Conservation (phyloP, 1,140 invertebrate species). For the Coptotermes formosanus region DNA sequence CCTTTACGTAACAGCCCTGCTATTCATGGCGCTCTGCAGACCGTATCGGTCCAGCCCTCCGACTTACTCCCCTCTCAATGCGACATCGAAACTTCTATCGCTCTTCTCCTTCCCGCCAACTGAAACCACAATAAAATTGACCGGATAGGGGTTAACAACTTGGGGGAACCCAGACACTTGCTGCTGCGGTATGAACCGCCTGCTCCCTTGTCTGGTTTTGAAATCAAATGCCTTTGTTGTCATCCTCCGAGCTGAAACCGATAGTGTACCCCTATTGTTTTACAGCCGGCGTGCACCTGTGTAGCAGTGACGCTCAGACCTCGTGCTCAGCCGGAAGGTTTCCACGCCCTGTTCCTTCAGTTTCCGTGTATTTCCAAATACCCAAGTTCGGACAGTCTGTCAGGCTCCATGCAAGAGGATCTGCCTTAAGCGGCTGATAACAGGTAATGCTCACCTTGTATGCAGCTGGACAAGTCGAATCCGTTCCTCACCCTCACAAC, state of each 20-base stretch:
- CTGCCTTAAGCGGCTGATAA: too few relatives aligned
- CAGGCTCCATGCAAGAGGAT: too few relatives aligned
- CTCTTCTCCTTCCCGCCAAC: neutral
- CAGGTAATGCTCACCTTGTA: too few relatives aligned
- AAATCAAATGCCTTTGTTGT: neutral
- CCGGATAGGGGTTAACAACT: neutral
- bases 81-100: neutral
- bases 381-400: too few relatives aligned
- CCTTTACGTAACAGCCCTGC: neutral
- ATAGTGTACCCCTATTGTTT: neutral
- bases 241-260: neutral
- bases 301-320: neutral
- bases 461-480: too few relatives aligned
- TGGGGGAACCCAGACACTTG: constrained; percentile 9
- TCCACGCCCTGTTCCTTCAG: neutral
- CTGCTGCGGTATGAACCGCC: neutral
- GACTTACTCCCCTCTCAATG: neutral
- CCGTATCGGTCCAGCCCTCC: neutral
- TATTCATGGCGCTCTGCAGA: neutral
- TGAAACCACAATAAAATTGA: neutral
- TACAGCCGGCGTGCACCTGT: neutral
- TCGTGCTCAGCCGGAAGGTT: neutral
- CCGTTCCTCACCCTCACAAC: too few relatives aligned
- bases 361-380: too few relatives aligned
- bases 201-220: neutral